Evolutionary conservation across 2,888 invertebrate genomes (phyloP).

Genomic region (Harpagoxenus sublaevis): DNA sequence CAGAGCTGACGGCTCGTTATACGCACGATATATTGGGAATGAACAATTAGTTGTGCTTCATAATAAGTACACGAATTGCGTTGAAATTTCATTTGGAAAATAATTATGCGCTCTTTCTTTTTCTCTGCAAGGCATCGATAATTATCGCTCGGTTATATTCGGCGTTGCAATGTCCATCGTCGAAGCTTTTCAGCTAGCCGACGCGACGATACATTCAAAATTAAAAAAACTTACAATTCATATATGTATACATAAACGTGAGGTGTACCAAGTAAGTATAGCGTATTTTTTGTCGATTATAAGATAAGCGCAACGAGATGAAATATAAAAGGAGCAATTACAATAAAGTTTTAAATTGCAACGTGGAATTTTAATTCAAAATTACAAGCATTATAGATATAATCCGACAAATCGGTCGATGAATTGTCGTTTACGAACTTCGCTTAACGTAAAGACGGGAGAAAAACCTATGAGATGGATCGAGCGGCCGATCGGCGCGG

Average conservation of each 20-base stretch:
- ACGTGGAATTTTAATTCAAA: not conserved
- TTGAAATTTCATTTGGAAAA: constrained; percentile 20
- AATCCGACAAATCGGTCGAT: not conserved
- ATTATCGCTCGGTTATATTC: constrained; percentile 1
- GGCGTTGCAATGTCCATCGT: not conserved
- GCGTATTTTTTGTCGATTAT: not conserved
- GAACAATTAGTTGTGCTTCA: constrained; percentile 30
- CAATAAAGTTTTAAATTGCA: not conserved
- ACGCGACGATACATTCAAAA: not conserved
- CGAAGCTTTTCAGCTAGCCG: not conserved
- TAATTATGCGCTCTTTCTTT: constrained; percentile 22
- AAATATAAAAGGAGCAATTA: not conserved
- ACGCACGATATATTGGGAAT: constrained; percentile 8
- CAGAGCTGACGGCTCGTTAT: constrained; percentile 18
- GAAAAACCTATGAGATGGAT: not conserved
- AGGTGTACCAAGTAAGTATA: not conserved
- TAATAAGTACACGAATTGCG: constrained; percentile 37
- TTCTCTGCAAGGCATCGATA: not conserved
- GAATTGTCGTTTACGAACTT: not conserved
- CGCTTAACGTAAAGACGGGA: not conserved
- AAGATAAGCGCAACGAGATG: not conserved
- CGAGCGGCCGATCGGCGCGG: constrained; percentile 15
- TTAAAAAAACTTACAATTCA: constrained; percentile 22
- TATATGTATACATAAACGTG: not conserved
- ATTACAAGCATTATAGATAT: not conserved